Evolutionary conservation across 2,797 vertebrate genomes (phyloP), one percentile per base, ranked within the genome.

Genomic region (Oreochromis mossambicus): DNA sequence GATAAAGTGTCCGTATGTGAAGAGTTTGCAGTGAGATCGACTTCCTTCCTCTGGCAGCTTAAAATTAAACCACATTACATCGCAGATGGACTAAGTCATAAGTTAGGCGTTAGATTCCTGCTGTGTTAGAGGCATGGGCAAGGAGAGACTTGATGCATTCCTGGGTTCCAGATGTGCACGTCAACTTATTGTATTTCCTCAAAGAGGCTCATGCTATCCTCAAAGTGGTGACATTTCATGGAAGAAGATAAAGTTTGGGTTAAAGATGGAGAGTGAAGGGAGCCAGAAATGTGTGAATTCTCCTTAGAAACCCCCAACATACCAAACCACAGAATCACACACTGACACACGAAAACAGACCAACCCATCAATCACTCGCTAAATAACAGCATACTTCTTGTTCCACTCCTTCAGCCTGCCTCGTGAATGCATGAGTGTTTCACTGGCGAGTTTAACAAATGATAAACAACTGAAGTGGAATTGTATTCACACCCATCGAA

Each of bases 31-130:
- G 26, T 34, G 41, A 75, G 26, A 34, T n/a, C 7, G 7, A n/a
- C 46, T 50, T 75, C 29, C 46, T 75, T 75, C 78, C 19, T 48
- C 38, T 54, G 50, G 8, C 17, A 24, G 48, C 61, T 81, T 48
- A 52, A 68, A 80, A 55, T 83, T 34, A 90, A 91, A 89, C 85
- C 84, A 86, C 52, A 77, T 84, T 82, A 82, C 63, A 78, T 76
- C 13, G 43, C 87, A 87, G 81, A 84, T 79, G 84, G 77, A 58
- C 12, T 17, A 21, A 29, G 76, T 82, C 77, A 83, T 24, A 83
- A 10, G 46, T 80, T 84, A 81, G 86, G 55, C 63, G 80, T 76
- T 83, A 51, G 76, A 61, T 2, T 55, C 36, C 15, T n/a, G 8
- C 26, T 70, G 80, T 38, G 50, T 50, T 51, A 73, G 70, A 14